phyloP scores from a whole-genome alignment of 2,888 invertebrate genomes.

The Chamaedrilus cognettii region DNA sequence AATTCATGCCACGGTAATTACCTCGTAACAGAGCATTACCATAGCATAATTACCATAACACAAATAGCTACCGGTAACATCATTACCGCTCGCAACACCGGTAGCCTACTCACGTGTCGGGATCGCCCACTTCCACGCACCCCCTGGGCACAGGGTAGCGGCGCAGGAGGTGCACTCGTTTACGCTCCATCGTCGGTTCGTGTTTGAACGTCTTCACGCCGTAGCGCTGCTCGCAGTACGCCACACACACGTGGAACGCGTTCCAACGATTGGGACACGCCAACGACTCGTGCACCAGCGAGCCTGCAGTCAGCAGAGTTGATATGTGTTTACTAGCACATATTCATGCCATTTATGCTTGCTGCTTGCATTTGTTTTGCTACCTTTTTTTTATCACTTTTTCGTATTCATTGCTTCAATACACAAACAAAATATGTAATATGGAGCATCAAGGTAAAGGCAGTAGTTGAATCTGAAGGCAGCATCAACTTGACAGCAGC shows the following conservation, averaged over 20 bases:
- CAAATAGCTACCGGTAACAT: too few species aligned
- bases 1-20: neutral
- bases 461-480: neutral
- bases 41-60: too few species aligned
- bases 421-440: too few species aligned
- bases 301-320: too few species aligned
- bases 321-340: too few species aligned
- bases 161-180: slow-evolving; percentile 75
- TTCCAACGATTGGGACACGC: slow-evolving; percentile 95
- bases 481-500: too few species aligned
- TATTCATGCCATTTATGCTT: too few species aligned
- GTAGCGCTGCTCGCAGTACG: slow-evolving; percentile 76
- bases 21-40: slow-evolving; percentile 3
- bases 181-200: slow-evolving; percentile 73
- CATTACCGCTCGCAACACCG: too few species aligned
- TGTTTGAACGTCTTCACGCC: slow-evolving; percentile 63
- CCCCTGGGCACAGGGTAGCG: slow-evolving; percentile 87
- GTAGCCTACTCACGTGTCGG: slow-evolving; percentile 66
- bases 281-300: slow-evolving; percentile 46
- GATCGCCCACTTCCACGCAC: slow-evolving; percentile 94
- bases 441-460: too few species aligned
- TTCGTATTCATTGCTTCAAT: too few species aligned
- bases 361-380: too few species aligned
- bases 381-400: too few species aligned
- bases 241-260: slow-evolving; percentile 87